These are phyloP conservation scores for Mimas tiliae DNA, from an alignment of 2,888 invertebrate genomes.

Conservation along the genomic window DNA sequence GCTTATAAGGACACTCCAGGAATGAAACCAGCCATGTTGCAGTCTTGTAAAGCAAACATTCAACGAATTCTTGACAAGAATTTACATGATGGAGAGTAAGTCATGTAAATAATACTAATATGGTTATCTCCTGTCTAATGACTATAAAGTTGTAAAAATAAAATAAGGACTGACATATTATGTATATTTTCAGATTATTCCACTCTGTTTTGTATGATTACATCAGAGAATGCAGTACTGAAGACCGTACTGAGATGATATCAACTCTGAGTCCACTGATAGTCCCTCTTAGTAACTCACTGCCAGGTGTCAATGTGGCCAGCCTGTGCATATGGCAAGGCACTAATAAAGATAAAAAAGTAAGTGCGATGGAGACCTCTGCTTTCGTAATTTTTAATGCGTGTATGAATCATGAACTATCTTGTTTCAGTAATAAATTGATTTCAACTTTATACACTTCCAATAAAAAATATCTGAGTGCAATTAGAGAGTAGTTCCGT, in stretches of 20 bases:
- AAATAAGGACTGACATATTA: background rate
- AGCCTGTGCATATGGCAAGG: conserved; percentile 95
- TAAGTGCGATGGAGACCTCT: conserved; percentile 45
- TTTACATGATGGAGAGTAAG: conserved; percentile 86
- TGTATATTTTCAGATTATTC: conserved; percentile 84
- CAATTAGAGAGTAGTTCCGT: no score
- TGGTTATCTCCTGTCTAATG: no score
- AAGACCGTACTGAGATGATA: conserved; percentile 90
- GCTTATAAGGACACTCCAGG: conserved; percentile 87
- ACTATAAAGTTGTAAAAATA: no score
- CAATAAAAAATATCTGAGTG: no score
- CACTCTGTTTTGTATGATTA: conserved; percentile 94
- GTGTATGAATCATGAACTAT: no score
- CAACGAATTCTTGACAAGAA: conserved; percentile 89
- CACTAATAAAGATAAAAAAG: conserved; percentile 90
- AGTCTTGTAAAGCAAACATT: conserved; percentile 90
- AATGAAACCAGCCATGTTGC: conserved; percentile 89
- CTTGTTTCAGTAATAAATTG: no score
- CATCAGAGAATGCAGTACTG: conserved; percentile 88
- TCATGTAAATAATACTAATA: conserved; percentile 31
- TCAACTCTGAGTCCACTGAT: conserved; percentile 88
- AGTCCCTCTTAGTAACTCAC: conserved; percentile 88
- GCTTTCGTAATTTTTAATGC: no score
- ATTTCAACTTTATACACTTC: no score
- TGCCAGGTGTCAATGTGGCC: conserved; percentile 92